A percentile compares a stretch with the other conserved stretches of the same genome.
Evolutionary conservation across 2,888 invertebrate genomes (phyloP).

Genomic region (Hyles lineata): DNA sequence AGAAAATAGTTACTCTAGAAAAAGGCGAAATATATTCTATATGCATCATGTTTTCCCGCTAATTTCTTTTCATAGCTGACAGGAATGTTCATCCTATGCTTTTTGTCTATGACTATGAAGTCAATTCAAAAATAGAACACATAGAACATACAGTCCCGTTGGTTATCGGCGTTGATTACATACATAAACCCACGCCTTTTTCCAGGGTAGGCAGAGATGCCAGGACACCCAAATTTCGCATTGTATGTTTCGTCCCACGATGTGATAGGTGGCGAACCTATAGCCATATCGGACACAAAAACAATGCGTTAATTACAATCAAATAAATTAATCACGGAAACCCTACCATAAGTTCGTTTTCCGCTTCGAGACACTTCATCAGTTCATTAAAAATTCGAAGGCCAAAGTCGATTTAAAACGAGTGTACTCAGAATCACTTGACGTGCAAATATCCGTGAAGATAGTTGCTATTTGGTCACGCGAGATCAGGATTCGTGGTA

Average conservation of each 20-base stretch:
- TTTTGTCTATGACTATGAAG: neutral
- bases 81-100: too few relatives aligned
- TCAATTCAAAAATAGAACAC: neutral
- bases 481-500: neutral
- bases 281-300: too few relatives aligned
- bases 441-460: slow-evolving; percentile 1
- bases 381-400: slow-evolving; percentile 21
- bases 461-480: neutral
- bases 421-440: neutral
- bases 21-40: too few relatives aligned
- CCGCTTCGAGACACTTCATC: slow-evolving; percentile 8
- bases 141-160: neutral
- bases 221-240: too few relatives aligned
- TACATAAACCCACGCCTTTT: too few relatives aligned
- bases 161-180: too few relatives aligned
- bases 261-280: too few relatives aligned
- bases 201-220: too few relatives aligned
- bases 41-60: too few relatives aligned
- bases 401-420: neutral
- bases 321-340: slow-evolving; percentile 6
- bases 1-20: too few relatives aligned
- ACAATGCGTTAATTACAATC: neutral
- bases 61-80: too few relatives aligned
- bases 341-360: slow-evolving; percentile 6
- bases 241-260: too few relatives aligned